Percentiles rank a stretch among this genome's conserved stretches.
Evolutionary conservation across 2,888 invertebrate species (phyloP).

Genomic region (Drosophila macrospina): DNA sequence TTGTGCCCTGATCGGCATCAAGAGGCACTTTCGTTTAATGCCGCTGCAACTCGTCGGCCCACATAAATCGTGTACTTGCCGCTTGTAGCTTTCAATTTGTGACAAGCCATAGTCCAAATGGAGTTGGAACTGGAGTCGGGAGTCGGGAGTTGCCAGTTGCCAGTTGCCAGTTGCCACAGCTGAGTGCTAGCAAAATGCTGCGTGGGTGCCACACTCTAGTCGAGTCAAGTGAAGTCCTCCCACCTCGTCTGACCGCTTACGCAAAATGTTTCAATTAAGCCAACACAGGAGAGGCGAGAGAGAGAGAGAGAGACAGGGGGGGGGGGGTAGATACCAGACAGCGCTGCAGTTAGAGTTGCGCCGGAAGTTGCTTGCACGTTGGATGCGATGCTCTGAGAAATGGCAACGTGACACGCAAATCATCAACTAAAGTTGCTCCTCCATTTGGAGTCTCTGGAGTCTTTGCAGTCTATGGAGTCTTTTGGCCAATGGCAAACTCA

Average conservation of each 20-base stretch:
- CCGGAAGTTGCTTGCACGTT: conserved; percentile 65
- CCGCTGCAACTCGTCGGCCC: conserved; percentile 66
- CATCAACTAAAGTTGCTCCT: conserved; percentile 50
- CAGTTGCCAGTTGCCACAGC: conserved; percentile 17
- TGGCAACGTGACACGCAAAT: conserved; percentile 74
- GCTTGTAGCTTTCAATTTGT: conserved; percentile 81
- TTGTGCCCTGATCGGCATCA: conserved; percentile 41
- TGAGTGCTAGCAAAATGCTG: conserved; percentile 68
- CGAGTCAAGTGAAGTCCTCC: conserved; percentile 42
- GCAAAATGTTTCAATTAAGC: conserved; percentile 80
- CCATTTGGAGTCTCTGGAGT: neutral
- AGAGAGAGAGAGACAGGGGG: neutral
- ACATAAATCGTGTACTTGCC: conserved; percentile 81
- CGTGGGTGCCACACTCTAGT: conserved; percentile 57
- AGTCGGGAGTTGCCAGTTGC: conserved; percentile 28
- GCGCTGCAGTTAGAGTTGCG: conserved; percentile 21
- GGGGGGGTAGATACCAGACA: conserved; percentile 6
- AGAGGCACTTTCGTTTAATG: conserved; percentile 60
- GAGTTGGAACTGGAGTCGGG: conserved; percentile 41
- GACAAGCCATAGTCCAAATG: conserved; percentile 64
- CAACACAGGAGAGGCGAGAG: conserved; percentile 19
- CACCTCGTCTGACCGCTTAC: conserved; percentile 72
- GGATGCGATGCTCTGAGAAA: conserved; percentile 62
- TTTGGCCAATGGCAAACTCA: conserved; percentile 19
- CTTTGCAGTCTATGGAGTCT: neutral